Conservation (phyloP, 2,797 vertebrate genomes). For the Chiroxiphia lanceolata region DNA sequence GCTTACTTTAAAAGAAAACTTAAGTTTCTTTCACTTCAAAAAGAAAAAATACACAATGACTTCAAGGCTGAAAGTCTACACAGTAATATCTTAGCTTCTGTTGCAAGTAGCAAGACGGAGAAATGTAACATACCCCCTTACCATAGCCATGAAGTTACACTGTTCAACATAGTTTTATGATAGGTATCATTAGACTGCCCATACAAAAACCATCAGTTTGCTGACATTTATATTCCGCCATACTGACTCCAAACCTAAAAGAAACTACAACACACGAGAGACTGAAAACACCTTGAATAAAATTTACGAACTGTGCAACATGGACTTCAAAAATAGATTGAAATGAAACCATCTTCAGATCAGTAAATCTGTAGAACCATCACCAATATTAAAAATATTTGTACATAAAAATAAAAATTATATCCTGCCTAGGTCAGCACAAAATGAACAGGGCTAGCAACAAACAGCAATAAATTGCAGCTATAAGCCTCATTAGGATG, state of each 20-base stretch:
- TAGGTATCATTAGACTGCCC: not conserved
- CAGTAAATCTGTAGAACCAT: not conserved
- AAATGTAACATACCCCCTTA: not conserved
- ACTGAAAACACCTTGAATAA: not conserved
- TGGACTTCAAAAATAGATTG: not conserved
- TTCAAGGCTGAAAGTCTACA: not conserved
- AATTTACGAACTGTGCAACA: not conserved
- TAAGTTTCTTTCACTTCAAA: slow-evolving; percentile 20
- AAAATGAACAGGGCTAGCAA: not conserved
- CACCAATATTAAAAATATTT: not conserved
- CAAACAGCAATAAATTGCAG: not conserved
- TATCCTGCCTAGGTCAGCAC: not conserved
- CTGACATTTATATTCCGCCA: not conserved
- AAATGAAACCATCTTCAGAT: not conserved
- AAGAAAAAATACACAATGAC: not conserved
- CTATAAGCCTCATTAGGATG: not conserved
- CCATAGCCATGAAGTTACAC: not conserved
- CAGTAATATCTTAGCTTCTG: not conserved
- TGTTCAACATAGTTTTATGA: not conserved
- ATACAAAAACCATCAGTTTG: not conserved
- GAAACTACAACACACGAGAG: not conserved
- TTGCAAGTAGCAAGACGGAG: not conserved
- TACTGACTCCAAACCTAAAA: not conserved
- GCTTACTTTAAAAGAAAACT: slow-evolving; percentile 23
- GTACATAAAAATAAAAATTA: not conserved